Base-by-base conservation (phyloP, 2,888 invertebrate genomes). In the Tillus elongatus region DNA sequence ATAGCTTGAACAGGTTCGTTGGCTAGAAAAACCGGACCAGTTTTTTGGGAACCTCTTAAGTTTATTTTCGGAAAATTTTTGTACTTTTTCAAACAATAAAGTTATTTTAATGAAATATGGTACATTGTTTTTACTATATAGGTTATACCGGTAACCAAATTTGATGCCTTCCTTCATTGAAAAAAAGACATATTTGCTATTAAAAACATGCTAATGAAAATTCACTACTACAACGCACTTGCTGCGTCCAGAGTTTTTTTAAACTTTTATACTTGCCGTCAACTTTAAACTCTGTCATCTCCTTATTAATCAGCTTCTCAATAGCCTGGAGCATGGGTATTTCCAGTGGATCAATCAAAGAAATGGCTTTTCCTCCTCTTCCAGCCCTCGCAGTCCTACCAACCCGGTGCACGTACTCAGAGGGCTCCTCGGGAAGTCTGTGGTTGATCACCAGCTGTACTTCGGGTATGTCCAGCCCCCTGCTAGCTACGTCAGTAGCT, bases 361-460 rank as follows among this genome's bases (percentile, higher is more conserved):
- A 90, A 42, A 98, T 75, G 0, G 98, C 87, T 64, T 81, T 70
- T 2, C 98, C 98, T 35, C 74, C 75, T 37, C 91, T 74, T 0
- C 93, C 84, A 4, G 97, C 97, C 50, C 98, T 75, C 1, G 98
- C 98, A 1, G 97, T 99, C 62, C 98, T 75, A 11, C 98, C 98
- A 8, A 98, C 96, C 44, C 96, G 75, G 69, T 98, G 98, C 56
- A 98, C 98, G 62, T 98, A 98, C 74, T 98, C 97, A 79, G 91
- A 91, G 3, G 97, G 96, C 72, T 98, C 98, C 77, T 98, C 97
- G 49, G 98, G 97, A 1, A 98, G 98, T 72, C 99, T 98, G 60
- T 80, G 97, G 62, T 99, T 97, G 1, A 98, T 92, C 56, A 98
- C 98, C 97, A 97, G 98, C 64, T 98, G 97, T 1, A 98, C 97